Evolutionary conservation across 2,888 invertebrate species (phyloP).

Genomic region (Branchellion lobata): DNA sequence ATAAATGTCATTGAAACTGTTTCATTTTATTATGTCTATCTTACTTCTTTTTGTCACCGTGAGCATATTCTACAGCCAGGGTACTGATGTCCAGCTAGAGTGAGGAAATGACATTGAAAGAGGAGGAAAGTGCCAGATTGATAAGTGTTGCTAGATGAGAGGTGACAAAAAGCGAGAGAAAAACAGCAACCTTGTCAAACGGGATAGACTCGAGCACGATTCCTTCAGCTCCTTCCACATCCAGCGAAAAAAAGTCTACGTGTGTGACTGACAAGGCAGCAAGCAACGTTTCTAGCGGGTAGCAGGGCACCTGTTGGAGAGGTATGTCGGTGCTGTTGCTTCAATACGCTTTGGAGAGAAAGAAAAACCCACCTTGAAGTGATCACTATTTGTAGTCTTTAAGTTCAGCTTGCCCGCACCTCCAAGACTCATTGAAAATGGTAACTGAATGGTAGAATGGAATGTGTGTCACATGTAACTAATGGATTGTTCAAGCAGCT

Average conservation of each 20-base stretch:
- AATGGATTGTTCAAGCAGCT: neutral
- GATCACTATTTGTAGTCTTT: neutral
- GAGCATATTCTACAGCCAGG: slow-evolving; percentile 41
- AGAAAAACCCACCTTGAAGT: neutral
- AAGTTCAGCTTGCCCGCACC: neutral
- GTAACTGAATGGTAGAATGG: neutral
- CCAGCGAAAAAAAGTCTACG: slow-evolving; percentile 73
- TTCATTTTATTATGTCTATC: no score
- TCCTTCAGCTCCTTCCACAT: slow-evolving; percentile 66
- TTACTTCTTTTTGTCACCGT: slow-evolving; percentile 26
- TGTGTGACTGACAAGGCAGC: slow-evolving; percentile 73
- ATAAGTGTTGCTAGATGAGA: neutral
- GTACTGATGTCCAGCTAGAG: slow-evolving; percentile 25
- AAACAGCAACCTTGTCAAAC: slow-evolving; percentile 64
- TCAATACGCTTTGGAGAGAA: no score
- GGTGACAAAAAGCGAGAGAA: slow-evolving; percentile 53
- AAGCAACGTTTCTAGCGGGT: slow-evolving; percentile 78
- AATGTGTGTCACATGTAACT: neutral
- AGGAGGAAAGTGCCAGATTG: no score
- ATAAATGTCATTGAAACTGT: no score
- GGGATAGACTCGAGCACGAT: slow-evolving; percentile 68
- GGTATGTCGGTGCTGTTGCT: neutral
- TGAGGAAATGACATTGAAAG: neutral
- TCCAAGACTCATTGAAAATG: neutral
- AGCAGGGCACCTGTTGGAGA: slow-evolving; percentile 70